These are phyloP conservation scores for Capra hircus DNA, from an alignment of 2,113 vertebrate species.

Conservation along the genomic window DNA sequence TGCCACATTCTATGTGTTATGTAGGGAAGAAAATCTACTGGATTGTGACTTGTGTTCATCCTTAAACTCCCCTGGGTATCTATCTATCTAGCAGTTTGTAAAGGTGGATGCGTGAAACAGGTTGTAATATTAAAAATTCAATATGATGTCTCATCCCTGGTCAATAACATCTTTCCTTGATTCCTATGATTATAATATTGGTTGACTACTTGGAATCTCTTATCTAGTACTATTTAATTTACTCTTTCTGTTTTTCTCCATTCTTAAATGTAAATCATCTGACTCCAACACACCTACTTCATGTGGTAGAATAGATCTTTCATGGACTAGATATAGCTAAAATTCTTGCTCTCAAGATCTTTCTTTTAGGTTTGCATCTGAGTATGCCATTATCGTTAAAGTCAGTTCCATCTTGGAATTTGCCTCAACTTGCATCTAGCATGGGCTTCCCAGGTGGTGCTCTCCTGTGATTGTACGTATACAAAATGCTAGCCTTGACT, in stretches of 20 bases:
- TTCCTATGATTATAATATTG: neutral
- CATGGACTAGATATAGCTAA: neutral
- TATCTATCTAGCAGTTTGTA: neutral
- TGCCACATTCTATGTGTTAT: neutral
- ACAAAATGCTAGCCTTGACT: constrained; percentile 27
- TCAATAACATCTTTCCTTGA: neutral
- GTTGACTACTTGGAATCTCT: neutral
- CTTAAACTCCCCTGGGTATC: neutral
- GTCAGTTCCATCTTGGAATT: neutral
- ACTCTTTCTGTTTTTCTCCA: neutral
- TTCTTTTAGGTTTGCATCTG: neutral
- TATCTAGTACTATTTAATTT: neutral
- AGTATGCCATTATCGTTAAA: neutral
- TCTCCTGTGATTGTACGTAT: neutral
- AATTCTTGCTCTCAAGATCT: neutral
- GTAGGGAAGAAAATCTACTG: neutral
- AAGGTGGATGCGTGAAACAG: neutral
- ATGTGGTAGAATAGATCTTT: neutral
- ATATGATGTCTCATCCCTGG: neutral
- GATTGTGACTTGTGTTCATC: neutral
- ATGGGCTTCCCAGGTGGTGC: neutral
- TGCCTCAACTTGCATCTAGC: neutral
- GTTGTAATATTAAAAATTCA: neutral
- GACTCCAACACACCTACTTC: neutral
- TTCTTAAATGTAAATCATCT: neutral